Evolutionary conservation across 2,113 vertebrate species (phyloP), one percentile per base, ranked within the genome.

Genomic region (Muscicapa adusta): DNA sequence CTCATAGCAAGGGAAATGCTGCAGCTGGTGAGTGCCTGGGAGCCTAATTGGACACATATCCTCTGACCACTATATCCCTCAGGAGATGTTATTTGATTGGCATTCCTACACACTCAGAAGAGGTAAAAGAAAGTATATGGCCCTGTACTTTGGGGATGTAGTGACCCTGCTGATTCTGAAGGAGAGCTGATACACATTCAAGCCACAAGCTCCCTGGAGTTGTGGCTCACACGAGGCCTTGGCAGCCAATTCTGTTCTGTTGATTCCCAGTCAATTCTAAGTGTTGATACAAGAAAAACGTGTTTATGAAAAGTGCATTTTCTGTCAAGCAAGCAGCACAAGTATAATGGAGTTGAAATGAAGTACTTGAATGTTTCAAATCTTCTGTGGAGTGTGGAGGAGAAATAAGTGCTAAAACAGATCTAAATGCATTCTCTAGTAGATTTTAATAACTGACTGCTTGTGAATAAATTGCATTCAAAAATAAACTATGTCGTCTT

Each of bases 361-460:
- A 96, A 63, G 79, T 23, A 85, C 38, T 28, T 77, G 28, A 89
- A 68, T 58, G 51, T 88, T 85, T 95, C 74, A 85, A 92, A 88
- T 80, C 28, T 94, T 87, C 68, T 2, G 7, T 81, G 66, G n/a
- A 83, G 25, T 57, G 15, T 84, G 72, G 43, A 90, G 82, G 31
- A 40, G 20, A 92, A 95, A 51, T 66, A 93, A 95, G 43, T 77
- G 76, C 47, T 90, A 66, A 84, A 90, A 43, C 42, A 85, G 78
- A 93, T 38, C 70, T 93, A 68, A 83, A 74, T 71, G 28, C 47
- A 25, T 91, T 79, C 66, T 91, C 10, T 36, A 88, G 88, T 57
- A 91, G 54, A 96, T 92, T 93, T 90, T 90, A 94, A 93, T 91
- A 88, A 91, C 54, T 95, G 42, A 57, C 68, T 91, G 24, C 60